Evolutionary conservation across 1,140 invertebrate species (phyloP).

Genomic region (Diorhabda carinulata): DNA sequence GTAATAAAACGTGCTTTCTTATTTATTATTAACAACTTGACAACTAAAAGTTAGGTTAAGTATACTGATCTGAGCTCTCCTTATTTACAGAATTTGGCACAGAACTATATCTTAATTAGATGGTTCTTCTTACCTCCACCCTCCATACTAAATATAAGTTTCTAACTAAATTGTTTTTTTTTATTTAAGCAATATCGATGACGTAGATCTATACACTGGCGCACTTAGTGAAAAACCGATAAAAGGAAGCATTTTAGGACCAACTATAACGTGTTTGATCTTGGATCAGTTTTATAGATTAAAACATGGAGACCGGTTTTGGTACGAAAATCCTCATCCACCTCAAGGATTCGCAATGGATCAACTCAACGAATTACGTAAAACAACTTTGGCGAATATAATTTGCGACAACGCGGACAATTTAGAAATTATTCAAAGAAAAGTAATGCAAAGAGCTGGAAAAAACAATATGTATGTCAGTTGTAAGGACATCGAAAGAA

Average conservation of each 20-base stretch:
- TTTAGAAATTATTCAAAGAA: conserved; percentile 66
- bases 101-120: too few relatives aligned
- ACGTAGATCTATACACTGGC: conserved; percentile 85
- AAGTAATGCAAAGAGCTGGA: conserved; percentile 66
- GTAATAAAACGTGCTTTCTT: too few relatives aligned
- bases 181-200: conserved; percentile 63
- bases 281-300: conserved; percentile 78
- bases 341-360: conserved; percentile 68
- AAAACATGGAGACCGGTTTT: conserved; percentile 78
- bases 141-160: too few relatives aligned
- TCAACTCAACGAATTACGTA: conserved; percentile 83
- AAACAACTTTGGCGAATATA: conserved; percentile 74
- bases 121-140: too few relatives aligned
- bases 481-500: conserved; percentile 57
- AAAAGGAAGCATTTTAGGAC: conserved; percentile 68
- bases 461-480: conserved; percentile 60
- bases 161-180: not conserved
- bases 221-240: conserved; percentile 71
- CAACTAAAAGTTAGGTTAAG: not conserved
- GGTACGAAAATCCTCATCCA: conserved; percentile 72
- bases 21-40: too few relatives aligned
- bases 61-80: not conserved
- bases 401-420: conserved; percentile 87
- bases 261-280: conserved; percentile 82
- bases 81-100: too few relatives aligned